phyloP scores from a whole-genome alignment of 2,888 invertebrate genomes.

The Pseudeuparius sepicola region DNA sequence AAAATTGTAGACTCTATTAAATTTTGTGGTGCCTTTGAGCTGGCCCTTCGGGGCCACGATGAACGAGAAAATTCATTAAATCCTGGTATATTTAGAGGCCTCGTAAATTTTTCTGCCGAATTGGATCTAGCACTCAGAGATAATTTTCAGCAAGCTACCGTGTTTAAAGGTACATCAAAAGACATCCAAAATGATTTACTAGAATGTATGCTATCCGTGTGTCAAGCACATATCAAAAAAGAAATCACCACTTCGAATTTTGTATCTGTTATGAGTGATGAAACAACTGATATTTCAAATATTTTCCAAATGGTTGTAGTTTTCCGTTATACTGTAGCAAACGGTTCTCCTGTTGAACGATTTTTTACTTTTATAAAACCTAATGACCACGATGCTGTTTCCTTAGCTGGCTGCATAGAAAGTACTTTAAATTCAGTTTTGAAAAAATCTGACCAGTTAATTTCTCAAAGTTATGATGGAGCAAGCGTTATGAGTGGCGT shows the following conservation, averaged over 20 bases:
- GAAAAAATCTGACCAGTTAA: slow-evolving; percentile 11
- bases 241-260: slow-evolving; percentile 17
- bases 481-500: no score
- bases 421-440: slow-evolving; percentile 4
- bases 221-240: slow-evolving; percentile 17
- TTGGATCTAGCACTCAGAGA: slow-evolving; percentile 14
- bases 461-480: slow-evolving; percentile 11
- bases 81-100: slow-evolving; percentile 15
- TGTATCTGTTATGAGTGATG: slow-evolving; percentile 28
- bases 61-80: slow-evolving; percentile 12
- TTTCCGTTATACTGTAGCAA: slow-evolving; percentile 23
- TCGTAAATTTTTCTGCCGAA: slow-evolving; percentile 15
- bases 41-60: slow-evolving; percentile 26
- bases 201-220: slow-evolving; percentile 16
- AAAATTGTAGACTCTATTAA: slow-evolving; percentile 30
- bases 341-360: slow-evolving; percentile 20
- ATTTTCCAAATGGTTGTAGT: slow-evolving; percentile 26
- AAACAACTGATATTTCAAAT: slow-evolving; percentile 27
- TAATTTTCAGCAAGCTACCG: slow-evolving; percentile 15
- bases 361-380: slow-evolving; percentile 27
- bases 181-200: slow-evolving; percentile 18
- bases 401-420: slow-evolving; percentile 7
- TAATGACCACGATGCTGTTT: slow-evolving; percentile 15
- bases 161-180: slow-evolving; percentile 18
- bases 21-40: slow-evolving; percentile 31